phyloP scores from a whole-genome alignment of 2,113 vertebrate species.

The Picathartes gymnocephalus region DNA sequence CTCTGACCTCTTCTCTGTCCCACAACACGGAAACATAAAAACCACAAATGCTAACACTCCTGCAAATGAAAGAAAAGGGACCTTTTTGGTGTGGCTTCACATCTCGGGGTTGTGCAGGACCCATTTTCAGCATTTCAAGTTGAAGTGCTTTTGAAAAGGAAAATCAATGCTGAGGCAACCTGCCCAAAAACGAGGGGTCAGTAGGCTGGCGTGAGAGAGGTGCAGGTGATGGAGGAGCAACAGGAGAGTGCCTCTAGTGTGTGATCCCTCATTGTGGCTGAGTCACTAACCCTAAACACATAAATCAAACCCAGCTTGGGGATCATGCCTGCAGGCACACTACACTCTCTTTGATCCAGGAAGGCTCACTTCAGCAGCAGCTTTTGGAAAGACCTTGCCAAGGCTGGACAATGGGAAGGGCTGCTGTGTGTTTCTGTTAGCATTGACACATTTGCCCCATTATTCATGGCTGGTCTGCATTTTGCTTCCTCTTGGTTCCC shows the following conservation, averaged over 20 bases:
- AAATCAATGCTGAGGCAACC: not conserved
- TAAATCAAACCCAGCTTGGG: not conserved
- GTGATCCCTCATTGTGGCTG: not conserved
- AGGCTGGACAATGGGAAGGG: not conserved
- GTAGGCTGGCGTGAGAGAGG: not conserved
- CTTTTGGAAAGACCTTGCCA: not conserved
- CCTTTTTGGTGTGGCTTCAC: not conserved
- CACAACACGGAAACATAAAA: not conserved
- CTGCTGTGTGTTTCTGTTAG: not conserved
- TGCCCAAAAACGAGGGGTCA: not conserved
- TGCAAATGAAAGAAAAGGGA: not conserved
- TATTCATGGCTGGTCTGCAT: slow-evolving; percentile 3
- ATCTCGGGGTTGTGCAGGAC: not conserved
- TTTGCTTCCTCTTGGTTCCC: slow-evolving; percentile 44
- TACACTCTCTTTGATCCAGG: not conserved
- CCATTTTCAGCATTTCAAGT: not conserved
- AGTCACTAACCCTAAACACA: not conserved
- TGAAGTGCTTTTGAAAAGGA: not conserved
- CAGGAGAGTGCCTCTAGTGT: not conserved
- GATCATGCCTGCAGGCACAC: not conserved
- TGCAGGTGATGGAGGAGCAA: not conserved
- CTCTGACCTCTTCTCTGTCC: not conserved
- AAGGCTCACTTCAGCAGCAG: not conserved
- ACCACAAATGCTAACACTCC: not conserved
- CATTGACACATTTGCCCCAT: slow-evolving; percentile 6